phyloP scores from a whole-genome alignment of 2,888 invertebrate species.

The Drosophila yooni region DNA sequence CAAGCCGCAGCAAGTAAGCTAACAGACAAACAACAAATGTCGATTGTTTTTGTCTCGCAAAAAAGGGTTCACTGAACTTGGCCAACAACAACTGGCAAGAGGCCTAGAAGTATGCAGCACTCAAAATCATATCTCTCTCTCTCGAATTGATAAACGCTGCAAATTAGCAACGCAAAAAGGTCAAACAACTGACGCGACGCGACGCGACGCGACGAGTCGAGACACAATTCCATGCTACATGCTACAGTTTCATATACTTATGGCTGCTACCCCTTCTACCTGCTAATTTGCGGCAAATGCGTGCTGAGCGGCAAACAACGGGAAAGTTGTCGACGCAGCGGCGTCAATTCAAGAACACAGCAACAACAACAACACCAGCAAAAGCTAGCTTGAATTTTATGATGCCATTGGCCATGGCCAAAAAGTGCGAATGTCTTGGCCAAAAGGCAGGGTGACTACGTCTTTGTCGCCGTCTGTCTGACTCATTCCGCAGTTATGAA shows the following conservation, averaged over 20 bases:
- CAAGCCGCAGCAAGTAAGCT: constrained; percentile 18
- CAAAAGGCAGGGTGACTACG: constrained; percentile 49
- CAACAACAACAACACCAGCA: constrained; percentile 25
- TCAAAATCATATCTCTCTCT: background rate
- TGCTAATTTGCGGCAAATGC: constrained; percentile 43
- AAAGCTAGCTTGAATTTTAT: constrained; percentile 62
- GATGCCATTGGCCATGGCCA: constrained; percentile 79
- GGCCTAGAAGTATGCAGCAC: constrained; percentile 48
- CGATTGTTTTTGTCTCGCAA: constrained; percentile 51
- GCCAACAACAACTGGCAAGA: constrained; percentile 6
- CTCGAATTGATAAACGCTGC: constrained; percentile 62
- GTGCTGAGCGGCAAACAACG: constrained; percentile 41
- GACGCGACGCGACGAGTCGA: constrained; percentile 16
- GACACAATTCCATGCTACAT: constrained; percentile 8
- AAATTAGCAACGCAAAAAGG: constrained; percentile 67
- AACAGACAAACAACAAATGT: constrained; percentile 45
- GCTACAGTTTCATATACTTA: background rate
- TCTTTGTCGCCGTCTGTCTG: constrained; percentile 72
- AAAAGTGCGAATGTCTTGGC: constrained; percentile 68
- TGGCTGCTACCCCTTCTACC: background rate
- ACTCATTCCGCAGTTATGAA: constrained; percentile 44
- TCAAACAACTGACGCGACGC: constrained; percentile 57
- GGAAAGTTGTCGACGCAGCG: constrained; percentile 36
- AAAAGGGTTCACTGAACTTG: constrained; percentile 63
- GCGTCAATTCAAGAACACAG: constrained; percentile 32